These are phyloP conservation scores for Yponomeuta evonymella DNA, from an alignment of 2,888 invertebrate genomes.

Conservation along the genomic window DNA sequence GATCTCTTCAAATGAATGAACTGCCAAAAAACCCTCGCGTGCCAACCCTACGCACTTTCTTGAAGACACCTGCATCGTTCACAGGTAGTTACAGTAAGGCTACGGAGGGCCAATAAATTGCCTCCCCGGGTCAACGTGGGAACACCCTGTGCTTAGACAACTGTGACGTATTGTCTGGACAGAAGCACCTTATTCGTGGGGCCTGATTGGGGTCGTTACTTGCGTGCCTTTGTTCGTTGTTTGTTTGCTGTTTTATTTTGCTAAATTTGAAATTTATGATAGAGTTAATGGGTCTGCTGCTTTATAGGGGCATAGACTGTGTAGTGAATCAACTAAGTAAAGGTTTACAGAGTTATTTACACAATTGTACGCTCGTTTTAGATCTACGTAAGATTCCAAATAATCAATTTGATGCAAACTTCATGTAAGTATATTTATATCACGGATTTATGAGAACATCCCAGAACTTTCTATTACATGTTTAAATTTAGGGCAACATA, in stretches of 20 bases:
- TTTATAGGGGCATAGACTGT: too few species aligned
- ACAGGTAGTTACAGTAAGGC: constrained; percentile 61
- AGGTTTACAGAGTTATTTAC: too few species aligned
- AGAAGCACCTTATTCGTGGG: background rate
- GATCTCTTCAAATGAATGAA: background rate
- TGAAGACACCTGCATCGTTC: constrained; percentile 67
- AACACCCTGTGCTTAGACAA: constrained; percentile 48
- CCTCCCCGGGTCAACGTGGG: constrained; percentile 71
- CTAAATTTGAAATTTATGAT: background rate
- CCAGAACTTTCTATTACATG: too few species aligned
- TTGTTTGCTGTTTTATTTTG: background rate
- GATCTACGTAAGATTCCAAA: too few species aligned
- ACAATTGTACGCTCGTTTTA: too few species aligned
- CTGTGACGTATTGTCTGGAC: constrained; percentile 46
- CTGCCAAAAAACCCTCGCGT: background rate
- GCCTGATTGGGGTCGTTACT: constrained; percentile 7
- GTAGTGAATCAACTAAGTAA: too few species aligned
- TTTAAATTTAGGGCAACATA: too few species aligned
- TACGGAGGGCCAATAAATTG: constrained; percentile 64
- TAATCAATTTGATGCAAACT: too few species aligned
- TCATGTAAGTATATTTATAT: too few species aligned
- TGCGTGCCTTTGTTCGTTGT: background rate
- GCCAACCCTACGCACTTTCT: constrained; percentile 49
- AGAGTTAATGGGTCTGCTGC: too few species aligned
- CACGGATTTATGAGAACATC: too few species aligned